Conservation (phyloP, 2,797 vertebrate species). For the Macropodus opercularis region DNA sequence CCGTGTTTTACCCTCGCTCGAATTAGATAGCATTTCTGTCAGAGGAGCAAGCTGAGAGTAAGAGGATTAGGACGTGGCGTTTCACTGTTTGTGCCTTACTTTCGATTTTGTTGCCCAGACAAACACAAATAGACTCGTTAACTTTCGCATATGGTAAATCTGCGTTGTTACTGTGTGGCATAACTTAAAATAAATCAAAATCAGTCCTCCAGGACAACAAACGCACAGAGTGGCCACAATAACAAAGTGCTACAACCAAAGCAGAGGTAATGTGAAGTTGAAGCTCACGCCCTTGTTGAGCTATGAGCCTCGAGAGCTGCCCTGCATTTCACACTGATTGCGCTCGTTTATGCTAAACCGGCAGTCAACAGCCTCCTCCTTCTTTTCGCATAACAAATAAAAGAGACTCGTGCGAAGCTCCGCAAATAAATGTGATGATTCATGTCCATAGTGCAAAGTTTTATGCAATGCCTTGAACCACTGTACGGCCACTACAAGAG, state of each 20-base stretch:
- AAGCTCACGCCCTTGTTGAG: background rate
- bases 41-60: conserved; percentile 30
- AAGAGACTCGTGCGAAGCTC: background rate
- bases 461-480: too few relatives aligned
- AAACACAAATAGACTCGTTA: conserved; percentile 10
- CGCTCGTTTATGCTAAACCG: background rate
- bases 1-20: conserved; percentile 63
- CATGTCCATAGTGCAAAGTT: background rate
- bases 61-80: conserved; percentile 45
- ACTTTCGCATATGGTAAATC: too few relatives aligned
- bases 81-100: conserved; percentile 35
- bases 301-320: conserved; percentile 4
- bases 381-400: background rate
- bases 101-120: conserved; percentile 26
- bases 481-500: background rate
- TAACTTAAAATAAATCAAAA: too few relatives aligned
- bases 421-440: background rate
- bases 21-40: conserved; percentile 61
- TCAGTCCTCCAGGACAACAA: too few relatives aligned
- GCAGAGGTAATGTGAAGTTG: background rate
- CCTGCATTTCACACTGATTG: background rate
- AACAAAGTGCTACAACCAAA: background rate
- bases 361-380: background rate
- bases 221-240: too few relatives aligned
- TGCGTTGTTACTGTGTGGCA: too few relatives aligned